A percentile compares a stretch with the other conserved stretches of the same genome.
Evolutionary conservation across 1,140 invertebrate species (phyloP).

Genomic region (Brachystomella parvula): DNA sequence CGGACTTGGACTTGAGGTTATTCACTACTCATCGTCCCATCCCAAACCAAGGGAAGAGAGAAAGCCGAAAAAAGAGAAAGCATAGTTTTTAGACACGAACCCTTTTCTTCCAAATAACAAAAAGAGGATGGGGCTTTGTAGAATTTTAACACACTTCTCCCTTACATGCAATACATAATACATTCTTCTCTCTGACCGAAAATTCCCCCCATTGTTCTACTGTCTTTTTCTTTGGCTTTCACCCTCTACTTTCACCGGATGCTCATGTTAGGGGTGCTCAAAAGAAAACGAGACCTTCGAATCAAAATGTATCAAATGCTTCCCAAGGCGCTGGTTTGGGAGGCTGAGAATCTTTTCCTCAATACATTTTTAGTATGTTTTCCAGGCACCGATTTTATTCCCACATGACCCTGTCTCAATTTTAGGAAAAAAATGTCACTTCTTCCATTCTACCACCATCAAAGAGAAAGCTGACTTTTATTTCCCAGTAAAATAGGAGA

Average conservation of each 20-base stretch:
- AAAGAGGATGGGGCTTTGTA: not conserved
- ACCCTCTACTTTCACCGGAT: not conserved
- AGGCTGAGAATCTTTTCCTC: not conserved
- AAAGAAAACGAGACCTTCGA: not conserved
- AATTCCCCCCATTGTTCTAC: constrained; percentile 3
- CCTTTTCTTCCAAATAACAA: not conserved
- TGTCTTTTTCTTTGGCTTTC: not conserved
- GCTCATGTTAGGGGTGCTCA: not conserved
- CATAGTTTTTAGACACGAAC: not conserved
- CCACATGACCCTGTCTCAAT: no score
- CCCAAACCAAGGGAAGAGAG: no score
- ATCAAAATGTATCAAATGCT: not conserved
- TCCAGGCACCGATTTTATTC: no score
- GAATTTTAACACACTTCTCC: not conserved
- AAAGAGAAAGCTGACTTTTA: no score
- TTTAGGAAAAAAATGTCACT: not conserved
- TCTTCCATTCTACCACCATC: no score
- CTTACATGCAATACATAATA: not conserved
- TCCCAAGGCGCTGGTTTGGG: not conserved
- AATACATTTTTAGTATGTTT: no score
- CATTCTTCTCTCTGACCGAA: not conserved
- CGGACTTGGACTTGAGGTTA: constrained; percentile 34
- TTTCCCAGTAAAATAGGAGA: not conserved
- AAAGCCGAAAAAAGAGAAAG: not conserved
- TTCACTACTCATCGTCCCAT: no score